Conservation (phyloP, 2,797 vertebrate species). For the Mycteria americana region DNA sequence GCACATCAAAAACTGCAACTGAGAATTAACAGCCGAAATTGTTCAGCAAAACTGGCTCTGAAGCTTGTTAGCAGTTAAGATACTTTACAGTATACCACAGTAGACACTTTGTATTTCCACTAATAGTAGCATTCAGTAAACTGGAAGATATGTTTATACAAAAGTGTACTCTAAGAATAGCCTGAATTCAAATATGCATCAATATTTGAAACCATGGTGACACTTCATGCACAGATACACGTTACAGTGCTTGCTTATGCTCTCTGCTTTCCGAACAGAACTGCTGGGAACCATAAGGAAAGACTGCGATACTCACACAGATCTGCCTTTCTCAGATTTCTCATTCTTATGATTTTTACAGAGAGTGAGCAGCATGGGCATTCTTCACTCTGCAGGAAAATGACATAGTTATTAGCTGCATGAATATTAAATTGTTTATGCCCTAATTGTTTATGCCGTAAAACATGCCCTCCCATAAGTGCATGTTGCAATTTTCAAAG, state of each 20-base stretch:
- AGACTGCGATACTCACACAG: constrained; percentile 37
- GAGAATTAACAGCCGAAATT: not conserved
- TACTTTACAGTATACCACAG: not conserved
- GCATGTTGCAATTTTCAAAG: not conserved
- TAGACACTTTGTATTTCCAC: not conserved
- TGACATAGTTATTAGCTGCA: not conserved
- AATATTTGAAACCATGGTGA: not conserved
- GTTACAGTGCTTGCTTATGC: not conserved
- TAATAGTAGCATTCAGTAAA: not conserved
- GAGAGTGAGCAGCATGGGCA: constrained; percentile 36
- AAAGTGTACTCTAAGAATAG: not conserved
- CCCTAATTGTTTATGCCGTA: not conserved
- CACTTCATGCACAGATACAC: not conserved
- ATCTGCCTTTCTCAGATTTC: constrained; percentile 56
- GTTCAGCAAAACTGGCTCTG: not conserved
- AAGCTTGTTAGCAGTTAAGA: not conserved
- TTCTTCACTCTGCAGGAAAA: constrained; percentile 49
- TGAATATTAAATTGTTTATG: not conserved
- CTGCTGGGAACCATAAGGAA: not conserved
- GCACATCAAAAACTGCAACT: not conserved
- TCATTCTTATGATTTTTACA: constrained; percentile 65
- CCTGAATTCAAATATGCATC: not conserved
- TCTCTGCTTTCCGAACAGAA: not conserved
- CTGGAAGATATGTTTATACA: not conserved
- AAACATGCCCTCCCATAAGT: not conserved